Conservation (phyloP, 2,888 invertebrate species). For the Heliconius ismenius region DNA sequence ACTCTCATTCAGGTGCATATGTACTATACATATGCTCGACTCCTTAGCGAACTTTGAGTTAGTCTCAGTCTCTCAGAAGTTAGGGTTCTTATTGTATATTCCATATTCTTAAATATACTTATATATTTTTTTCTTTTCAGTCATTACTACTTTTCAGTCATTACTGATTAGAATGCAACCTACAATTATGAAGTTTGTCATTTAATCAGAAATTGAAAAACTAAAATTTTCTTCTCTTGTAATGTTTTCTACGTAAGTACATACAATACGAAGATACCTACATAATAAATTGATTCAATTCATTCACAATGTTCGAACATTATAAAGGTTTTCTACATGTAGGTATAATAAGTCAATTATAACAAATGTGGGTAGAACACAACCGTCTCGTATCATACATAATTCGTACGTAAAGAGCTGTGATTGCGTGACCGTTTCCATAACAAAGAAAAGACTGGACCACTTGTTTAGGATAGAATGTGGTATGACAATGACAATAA, state of each 20-base stretch:
- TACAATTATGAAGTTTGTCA: too few relatives aligned
- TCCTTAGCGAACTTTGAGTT: not conserved
- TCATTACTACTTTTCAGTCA: too few relatives aligned
- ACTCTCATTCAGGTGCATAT: not conserved
- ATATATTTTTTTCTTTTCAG: too few relatives aligned
- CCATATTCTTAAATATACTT: too few relatives aligned
- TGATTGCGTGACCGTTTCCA: constrained; percentile 68
- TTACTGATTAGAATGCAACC: too few relatives aligned
- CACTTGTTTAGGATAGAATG: constrained; percentile 67
- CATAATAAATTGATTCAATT: constrained; percentile 49
- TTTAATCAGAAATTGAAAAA: not conserved
- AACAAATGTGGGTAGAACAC: constrained; percentile 52
- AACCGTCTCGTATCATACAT: constrained; percentile 51
- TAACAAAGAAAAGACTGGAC: constrained; percentile 62
- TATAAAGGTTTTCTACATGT: constrained; percentile 31
- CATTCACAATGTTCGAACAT: constrained; percentile 47
- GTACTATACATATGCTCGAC: too few relatives aligned
- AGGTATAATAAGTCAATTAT: constrained; percentile 34
- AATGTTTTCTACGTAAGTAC: not conserved
- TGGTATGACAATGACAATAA: constrained; percentile 58
- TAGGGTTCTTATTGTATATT: too few relatives aligned
- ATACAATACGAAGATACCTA: not conserved
- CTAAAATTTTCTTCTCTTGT: not conserved
- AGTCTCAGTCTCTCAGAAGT: too few relatives aligned
- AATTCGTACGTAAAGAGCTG: constrained; percentile 52